Evolutionary conservation across 2,797 vertebrate genomes (phyloP), one percentile per base, ranked within the genome.

Genomic region (Martes flavigula): DNA sequence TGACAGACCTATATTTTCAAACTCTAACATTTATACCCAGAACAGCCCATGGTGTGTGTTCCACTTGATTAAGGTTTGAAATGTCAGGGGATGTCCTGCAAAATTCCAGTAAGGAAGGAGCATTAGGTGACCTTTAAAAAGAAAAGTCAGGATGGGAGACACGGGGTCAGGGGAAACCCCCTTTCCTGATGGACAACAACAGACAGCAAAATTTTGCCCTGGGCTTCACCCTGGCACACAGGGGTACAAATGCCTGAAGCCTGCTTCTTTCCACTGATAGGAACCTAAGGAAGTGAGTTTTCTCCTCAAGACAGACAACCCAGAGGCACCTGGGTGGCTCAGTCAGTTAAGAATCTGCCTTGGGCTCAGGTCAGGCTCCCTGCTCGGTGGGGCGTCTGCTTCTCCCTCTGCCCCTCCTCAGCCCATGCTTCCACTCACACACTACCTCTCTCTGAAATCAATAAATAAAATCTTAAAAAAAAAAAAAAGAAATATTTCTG

Each of bases 1-100:
- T 90, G 60, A 73, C 25, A 62, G 96, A 85, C n/a, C 56, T 90
- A 8, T 62, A 70, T 91, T 92, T 94, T 91, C 51, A 64, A 95
- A 87, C 38, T 90, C 60, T 27, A 79, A 81, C 81, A n/a, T 91
- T 85, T 88, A 46, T 30, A 83, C 75, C 27, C 46, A 88, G n/a
- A 88, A 48, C 25, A 90, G 43, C 25, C 75, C 25, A 8, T 20
- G n/a, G 25, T 75, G 25, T 92, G 43, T 79, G 72, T 54, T 25
- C 75, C n/a, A 13, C n/a, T 23, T 78, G 75, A 87, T 77, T 78
- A 64, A 81, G 70, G 6, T 62, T 82, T 91, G 72, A 79, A 75
- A 72, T 32, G 32, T 40, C 40, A 83, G 62, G 48, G 81, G 51
- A 66, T 78, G 54, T 94, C 32, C 35, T 78, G 21, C 11, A 93